Percentiles rank a stretch among this genome's conserved stretches.
Evolutionary conservation across 2,888 invertebrate genomes (phyloP).

Genomic region (Neoscelio sp.): DNA sequence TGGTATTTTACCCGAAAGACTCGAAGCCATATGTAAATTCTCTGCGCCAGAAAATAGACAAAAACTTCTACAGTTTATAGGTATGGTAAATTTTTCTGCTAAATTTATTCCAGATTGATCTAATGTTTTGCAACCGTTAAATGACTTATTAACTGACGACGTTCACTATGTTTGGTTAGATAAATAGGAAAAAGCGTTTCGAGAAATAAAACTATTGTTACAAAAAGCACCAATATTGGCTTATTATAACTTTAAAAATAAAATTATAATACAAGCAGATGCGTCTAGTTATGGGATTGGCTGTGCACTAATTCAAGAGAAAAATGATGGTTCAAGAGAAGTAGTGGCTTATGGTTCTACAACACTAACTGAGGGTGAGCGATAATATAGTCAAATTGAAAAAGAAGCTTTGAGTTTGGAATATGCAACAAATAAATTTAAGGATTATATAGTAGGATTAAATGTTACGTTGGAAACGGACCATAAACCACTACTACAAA

Average conservation of each 20-base stretch:
- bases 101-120: slow-evolving; percentile 70
- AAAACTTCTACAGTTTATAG: slow-evolving; percentile 66
- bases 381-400: slow-evolving; percentile 79
- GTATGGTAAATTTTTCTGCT: slow-evolving; percentile 66
- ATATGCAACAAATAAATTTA: slow-evolving; percentile 76
- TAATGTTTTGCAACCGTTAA: slow-evolving; percentile 65
- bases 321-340: slow-evolving; percentile 66
- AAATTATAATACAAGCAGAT: slow-evolving; percentile 72
- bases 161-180: slow-evolving; percentile 67
- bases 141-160: slow-evolving; percentile 66
- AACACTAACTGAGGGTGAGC: not conserved
- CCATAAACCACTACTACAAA: slow-evolving; percentile 78
- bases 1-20: slow-evolving; percentile 58
- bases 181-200: slow-evolving; percentile 68
- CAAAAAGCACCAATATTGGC: slow-evolving; percentile 72
- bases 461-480: slow-evolving; percentile 77
- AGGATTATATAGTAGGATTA: slow-evolving; percentile 75
- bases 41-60: slow-evolving; percentile 67
- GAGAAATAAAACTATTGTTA: slow-evolving; percentile 72
- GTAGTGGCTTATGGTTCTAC: slow-evolving; percentile 76
- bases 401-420: slow-evolving; percentile 78
- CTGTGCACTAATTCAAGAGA: slow-evolving; percentile 72
- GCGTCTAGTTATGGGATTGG: slow-evolving; percentile 75
- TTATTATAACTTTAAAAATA: slow-evolving; percentile 71
- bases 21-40: slow-evolving; percentile 63